Conservation (phyloP, 2,888 invertebrate genomes). For the Calliphora vomitoria region DNA sequence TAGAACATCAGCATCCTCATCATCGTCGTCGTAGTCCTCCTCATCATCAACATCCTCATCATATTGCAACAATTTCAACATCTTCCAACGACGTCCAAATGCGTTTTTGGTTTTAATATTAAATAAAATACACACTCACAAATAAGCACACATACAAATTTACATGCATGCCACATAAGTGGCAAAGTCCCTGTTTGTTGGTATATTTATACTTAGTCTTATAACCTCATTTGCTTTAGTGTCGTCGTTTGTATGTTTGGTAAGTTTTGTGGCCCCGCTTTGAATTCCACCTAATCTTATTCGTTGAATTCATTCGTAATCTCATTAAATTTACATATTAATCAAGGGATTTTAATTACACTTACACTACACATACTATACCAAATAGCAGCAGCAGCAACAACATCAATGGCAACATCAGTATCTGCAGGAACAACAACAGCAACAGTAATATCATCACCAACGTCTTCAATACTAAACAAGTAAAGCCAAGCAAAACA, state of each 20-base stretch:
- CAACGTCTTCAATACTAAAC: constrained; percentile 64
- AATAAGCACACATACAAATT: constrained; percentile 17
- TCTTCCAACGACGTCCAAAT: constrained; percentile 69
- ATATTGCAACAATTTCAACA: constrained; percentile 64
- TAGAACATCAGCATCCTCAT: constrained; percentile 23
- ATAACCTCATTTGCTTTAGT: constrained; percentile 70
- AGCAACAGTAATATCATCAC: constrained; percentile 46
- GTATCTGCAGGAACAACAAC: constrained; percentile 32
- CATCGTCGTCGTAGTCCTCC: constrained; percentile 22
- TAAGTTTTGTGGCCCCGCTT: constrained; percentile 79
- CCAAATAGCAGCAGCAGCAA: neutral
- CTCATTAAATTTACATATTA: constrained; percentile 99
- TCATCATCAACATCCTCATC: constrained; percentile 26
- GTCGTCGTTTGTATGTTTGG: constrained; percentile 57
- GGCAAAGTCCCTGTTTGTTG: constrained; percentile 39
- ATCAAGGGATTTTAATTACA: constrained; percentile 99
- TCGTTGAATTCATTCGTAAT: constrained; percentile 96
- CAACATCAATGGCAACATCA: neutral
- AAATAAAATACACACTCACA: constrained; percentile 37
- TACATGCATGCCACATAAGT: neutral
- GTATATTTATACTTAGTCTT: constrained; percentile 59
- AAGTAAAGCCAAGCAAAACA: constrained; percentile 52
- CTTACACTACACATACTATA: constrained; percentile 85
- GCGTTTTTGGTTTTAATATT: constrained; percentile 71
- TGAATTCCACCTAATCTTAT: constrained; percentile 87